Percentiles rank a stretch among this genome's conserved stretches.
Conservation (phyloP, 2,797 vertebrate genomes). For the Bradypodion ventrale region DNA sequence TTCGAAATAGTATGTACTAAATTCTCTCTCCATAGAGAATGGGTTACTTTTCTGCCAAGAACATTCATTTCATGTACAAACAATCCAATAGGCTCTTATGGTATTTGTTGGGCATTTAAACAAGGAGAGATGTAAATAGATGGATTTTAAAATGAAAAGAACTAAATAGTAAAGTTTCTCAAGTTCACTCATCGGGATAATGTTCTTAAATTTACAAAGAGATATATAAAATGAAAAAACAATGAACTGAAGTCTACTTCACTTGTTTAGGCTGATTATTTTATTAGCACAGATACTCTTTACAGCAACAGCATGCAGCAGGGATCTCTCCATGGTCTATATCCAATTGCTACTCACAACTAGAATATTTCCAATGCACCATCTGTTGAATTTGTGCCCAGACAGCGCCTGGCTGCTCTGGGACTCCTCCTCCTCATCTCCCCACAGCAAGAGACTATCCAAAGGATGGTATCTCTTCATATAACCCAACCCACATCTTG, state of each 20-base stretch:
- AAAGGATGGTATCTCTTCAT: too few relatives aligned
- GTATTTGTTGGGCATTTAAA: neutral
- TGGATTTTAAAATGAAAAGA: neutral
- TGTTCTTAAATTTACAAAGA: neutral
- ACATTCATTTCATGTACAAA: conserved; percentile 7
- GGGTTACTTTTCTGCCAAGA: conserved; percentile 2
- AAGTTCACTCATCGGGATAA: neutral
- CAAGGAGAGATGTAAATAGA: neutral
- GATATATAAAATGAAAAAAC: neutral
- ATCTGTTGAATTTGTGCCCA: too few relatives aligned
- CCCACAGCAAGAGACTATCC: too few relatives aligned
- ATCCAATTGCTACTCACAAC: too few relatives aligned
- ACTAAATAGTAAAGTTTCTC: neutral
- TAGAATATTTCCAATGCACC: too few relatives aligned
- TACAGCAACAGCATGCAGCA: too few relatives aligned
- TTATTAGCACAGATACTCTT: too few relatives aligned
- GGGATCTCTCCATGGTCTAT: too few relatives aligned
- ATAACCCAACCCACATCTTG: too few relatives aligned
- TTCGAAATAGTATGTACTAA: conserved; percentile 20
- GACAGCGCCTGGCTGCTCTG: too few relatives aligned
- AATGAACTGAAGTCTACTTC: neutral
- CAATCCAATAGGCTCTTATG: neutral
- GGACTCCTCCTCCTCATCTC: too few relatives aligned
- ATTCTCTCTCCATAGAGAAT: conserved; percentile 18
- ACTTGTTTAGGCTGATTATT: neutral